Percentiles rank a stretch among this genome's conserved stretches.
phyloP scores from a whole-genome alignment of 2,797 vertebrate genomes.

The Rousettus madagascariensis region DNA sequence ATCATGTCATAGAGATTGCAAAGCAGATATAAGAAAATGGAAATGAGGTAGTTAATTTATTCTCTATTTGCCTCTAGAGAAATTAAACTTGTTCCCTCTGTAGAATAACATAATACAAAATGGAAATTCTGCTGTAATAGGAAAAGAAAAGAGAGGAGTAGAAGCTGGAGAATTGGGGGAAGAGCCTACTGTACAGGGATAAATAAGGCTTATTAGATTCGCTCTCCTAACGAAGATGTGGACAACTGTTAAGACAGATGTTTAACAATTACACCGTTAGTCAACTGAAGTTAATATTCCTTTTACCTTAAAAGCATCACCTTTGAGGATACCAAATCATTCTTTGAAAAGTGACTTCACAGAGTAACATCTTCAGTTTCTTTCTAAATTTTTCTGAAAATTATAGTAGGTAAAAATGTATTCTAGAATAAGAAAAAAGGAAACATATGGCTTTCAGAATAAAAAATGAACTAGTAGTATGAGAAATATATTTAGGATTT shows the following conservation, averaged over 20 bases:
- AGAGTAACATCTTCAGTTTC: not conserved
- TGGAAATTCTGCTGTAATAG: not conserved
- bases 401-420: not conserved
- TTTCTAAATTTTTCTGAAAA: slow-evolving; percentile 23
- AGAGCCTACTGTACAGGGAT: not conserved
- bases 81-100: slow-evolving; percentile 6
- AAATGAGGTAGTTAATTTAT: not conserved
- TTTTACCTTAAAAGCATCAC: not conserved
- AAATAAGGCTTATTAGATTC: not conserved
- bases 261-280: not conserved
- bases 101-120: not conserved
- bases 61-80: slow-evolving; percentile 29
- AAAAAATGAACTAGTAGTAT: slow-evolving; percentile 5
- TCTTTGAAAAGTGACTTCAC: slow-evolving; percentile 35
- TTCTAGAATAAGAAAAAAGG: not conserved
- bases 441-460: not conserved
- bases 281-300: slow-evolving; percentile 2
- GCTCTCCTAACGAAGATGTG: not conserved
- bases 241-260: not conserved
- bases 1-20: not conserved
- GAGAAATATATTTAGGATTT: not conserved
- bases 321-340: not conserved
- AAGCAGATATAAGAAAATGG: slow-evolving; percentile 6
- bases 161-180: not conserved
- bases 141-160: not conserved